Base-by-base conservation (phyloP, 2,113 vertebrate species). In the Neolamprologus hecqui region DNA sequence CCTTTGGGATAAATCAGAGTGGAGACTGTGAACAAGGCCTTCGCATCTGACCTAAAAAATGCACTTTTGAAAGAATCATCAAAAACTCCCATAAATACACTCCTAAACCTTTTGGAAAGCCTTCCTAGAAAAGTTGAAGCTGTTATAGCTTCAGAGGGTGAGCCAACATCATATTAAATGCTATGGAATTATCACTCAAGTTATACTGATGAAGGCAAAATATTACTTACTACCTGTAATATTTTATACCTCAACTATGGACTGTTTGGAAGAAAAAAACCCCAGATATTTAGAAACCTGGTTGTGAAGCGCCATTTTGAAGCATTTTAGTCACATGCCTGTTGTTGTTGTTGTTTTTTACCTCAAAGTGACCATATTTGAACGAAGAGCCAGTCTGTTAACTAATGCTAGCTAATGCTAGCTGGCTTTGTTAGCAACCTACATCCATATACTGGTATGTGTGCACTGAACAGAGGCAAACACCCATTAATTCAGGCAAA, bases 261-360 rank as follows among this genome's bases (percentile, higher is more conserved):
- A 42, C n/a, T 28, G 9, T 47, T 75, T 73, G 21, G 13, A 19
- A 33, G 40, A 73, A 63, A 60, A 11, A 11, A 0, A 0, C 0
- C 1, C 3, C 15, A 45, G 21, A 75, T 47, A 75, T 17, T 75
- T 75, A 19, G 23, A 12, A 75, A 75, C 15, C 15, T 75, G 23
- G 42, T 75, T 49, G 23, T 75, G 42, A 75, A 75, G 23, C 0
- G 6, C 42, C 42, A 47, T 19, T 75, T 75, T 75, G 23, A 47
- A 75, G 6, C 40, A 19, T 49, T 77, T 77, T 31, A 28, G 6
- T 19, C 23, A 12, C 23, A 17, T 77, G 4, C 70, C 15, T 49
- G 70, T 75, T 47, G 37, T 63, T 60, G 40, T 6, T 17, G 10
- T 3, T 45, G 13, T 9, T 42, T 70, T 45, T 15, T 26, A 28